Conservation (phyloP, 2,113 vertebrate genomes). For the Argyrosomus japonicus region DNA sequence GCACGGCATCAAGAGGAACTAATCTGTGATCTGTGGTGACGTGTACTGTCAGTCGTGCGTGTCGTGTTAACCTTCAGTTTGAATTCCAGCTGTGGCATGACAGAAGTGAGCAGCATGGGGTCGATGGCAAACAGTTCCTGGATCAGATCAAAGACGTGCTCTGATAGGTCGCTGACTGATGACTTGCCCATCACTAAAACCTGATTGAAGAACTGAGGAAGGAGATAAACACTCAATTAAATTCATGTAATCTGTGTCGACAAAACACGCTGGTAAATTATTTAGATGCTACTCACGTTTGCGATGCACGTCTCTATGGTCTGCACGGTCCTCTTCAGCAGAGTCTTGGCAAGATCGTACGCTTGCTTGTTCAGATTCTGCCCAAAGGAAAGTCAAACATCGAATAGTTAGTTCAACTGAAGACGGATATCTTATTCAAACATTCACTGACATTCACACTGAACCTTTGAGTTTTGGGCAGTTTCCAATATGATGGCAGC, state of each 20-base stretch:
- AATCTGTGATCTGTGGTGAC: too few relatives aligned
- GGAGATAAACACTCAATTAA: background rate
- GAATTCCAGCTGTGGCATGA: constrained; percentile 99
- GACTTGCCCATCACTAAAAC: constrained; percentile 98
- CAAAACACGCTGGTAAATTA: background rate
- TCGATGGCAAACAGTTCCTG: constrained; percentile 99
- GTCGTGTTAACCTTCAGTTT: constrained; percentile 91
- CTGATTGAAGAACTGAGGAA: constrained; percentile 97
- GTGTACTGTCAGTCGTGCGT: background rate
- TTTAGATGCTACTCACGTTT: constrained; percentile 87
- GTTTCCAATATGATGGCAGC: background rate
- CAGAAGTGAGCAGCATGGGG: constrained; percentile 95
- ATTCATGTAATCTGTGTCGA: background rate
- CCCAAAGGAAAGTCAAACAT: constrained; percentile 55
- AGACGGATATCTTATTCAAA: background rate
- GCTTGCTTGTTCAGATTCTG: constrained; percentile 99
- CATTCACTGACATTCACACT: background rate
- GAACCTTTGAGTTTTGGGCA: background rate
- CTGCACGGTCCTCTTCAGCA: constrained; percentile 98
- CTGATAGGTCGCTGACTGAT: constrained; percentile 98
- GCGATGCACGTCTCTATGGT: constrained; percentile 98
- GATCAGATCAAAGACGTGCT: constrained; percentile 99
- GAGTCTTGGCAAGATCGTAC: constrained; percentile 96
- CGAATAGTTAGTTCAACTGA: background rate
- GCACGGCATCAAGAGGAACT: background rate